Conservation (phyloP, 1,140 invertebrate species). For the Drosophila kanapiae region DNA sequence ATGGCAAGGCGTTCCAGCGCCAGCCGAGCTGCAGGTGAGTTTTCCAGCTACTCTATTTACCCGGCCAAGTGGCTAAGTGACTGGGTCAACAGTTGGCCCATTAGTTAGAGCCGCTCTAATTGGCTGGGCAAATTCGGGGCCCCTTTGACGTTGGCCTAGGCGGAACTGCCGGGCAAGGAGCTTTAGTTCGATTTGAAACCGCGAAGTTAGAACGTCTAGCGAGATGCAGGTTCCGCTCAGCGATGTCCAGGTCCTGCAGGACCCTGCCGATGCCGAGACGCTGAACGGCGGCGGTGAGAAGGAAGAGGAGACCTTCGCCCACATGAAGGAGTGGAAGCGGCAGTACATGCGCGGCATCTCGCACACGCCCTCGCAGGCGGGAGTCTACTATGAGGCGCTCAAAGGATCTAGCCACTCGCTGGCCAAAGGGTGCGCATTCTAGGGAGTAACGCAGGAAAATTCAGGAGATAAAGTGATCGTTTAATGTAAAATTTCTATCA, state of each 20-base stretch:
- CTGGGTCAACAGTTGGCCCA: slow-evolving; percentile 47
- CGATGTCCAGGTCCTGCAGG: slow-evolving; percentile 73
- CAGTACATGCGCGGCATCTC: slow-evolving; percentile 82
- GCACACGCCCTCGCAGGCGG: slow-evolving; percentile 74
- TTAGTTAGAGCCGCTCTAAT: slow-evolving; percentile 66
- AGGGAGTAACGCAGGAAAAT: not conserved
- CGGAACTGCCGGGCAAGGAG: slow-evolving; percentile 9
- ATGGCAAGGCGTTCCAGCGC: slow-evolving; percentile 65
- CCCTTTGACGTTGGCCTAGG: slow-evolving; percentile 45
- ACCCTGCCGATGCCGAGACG: slow-evolving; percentile 56
- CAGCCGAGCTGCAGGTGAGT: slow-evolving; percentile 82
- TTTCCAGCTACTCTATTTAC: slow-evolving; percentile 33
- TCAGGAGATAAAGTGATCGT: not conserved
- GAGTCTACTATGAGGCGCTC: slow-evolving; percentile 80
- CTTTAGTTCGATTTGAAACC: slow-evolving; percentile 53
- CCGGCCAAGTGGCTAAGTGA: slow-evolving; percentile 45
- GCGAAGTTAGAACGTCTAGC: slow-evolving; percentile 43
- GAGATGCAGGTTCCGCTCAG: slow-evolving; percentile 71
- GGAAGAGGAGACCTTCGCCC: slow-evolving; percentile 65
- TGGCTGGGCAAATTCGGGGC: slow-evolving; percentile 44
- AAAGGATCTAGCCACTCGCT: slow-evolving; percentile 78
- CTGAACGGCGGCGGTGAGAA: slow-evolving; percentile 43
- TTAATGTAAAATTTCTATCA: not conserved
- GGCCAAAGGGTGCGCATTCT: slow-evolving; percentile 70
- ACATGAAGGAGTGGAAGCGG: slow-evolving; percentile 73